phyloP scores from a whole-genome alignment of 2,797 vertebrate genomes.

The Eulemur rubriventer region DNA sequence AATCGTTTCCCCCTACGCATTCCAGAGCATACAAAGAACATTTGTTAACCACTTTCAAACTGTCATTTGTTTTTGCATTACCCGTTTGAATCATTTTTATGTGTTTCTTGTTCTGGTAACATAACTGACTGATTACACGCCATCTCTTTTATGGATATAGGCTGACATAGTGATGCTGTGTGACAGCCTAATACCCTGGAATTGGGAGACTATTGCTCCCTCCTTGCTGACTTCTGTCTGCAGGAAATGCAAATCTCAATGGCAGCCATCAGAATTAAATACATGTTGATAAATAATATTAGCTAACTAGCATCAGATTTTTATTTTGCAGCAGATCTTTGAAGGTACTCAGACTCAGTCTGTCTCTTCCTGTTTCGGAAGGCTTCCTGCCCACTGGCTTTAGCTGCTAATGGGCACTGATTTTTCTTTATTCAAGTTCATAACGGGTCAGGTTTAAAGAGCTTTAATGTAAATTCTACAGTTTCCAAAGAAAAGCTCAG shows the following conservation, averaged over 20 bases:
- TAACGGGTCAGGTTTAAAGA: conserved; percentile 33
- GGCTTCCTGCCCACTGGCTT: not conserved
- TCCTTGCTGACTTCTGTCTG: conserved; percentile 73
- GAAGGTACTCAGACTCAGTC: conserved; percentile 45
- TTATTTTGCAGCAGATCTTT: conserved; percentile 71
- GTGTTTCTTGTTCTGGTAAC: conserved; percentile 62
- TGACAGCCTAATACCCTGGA: conserved; percentile 73
- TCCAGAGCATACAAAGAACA: conserved; percentile 43
- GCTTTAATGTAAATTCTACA: conserved; percentile 37
- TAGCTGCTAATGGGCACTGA: conserved; percentile 22
- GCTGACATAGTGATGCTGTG: conserved; percentile 57
- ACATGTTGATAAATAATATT: conserved; percentile 82
- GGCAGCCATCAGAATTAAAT: conserved; percentile 79
- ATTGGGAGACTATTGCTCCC: conserved; percentile 56
- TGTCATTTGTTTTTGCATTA: conserved; percentile 76
- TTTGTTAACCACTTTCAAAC: conserved; percentile 74
- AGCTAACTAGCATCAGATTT: conserved; percentile 72
- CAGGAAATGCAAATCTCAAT: conserved; percentile 63
- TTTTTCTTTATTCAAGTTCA: conserved; percentile 2
- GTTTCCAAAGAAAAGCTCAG: conserved; percentile 58
- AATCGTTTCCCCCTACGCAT: not conserved
- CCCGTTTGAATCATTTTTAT: conserved; percentile 78
- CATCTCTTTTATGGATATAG: conserved; percentile 63
- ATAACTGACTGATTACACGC: conserved; percentile 66
- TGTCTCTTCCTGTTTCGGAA: conserved; percentile 16